Evolutionary conservation across 1,140 invertebrate species (phyloP).

Genomic region (Heliconius nattereri): DNA sequence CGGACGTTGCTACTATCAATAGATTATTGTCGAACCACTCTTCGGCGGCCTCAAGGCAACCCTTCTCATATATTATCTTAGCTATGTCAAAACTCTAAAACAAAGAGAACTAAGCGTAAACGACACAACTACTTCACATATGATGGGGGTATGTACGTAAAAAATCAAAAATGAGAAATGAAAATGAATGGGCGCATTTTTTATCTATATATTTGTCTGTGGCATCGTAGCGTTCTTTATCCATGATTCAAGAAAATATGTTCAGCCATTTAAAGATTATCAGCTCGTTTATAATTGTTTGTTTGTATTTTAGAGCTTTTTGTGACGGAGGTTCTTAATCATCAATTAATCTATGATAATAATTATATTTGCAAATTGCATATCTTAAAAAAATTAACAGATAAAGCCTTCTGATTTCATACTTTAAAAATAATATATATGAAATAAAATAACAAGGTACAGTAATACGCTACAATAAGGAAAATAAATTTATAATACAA

Average conservation of each 20-base stretch:
- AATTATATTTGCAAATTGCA: too few relatives aligned
- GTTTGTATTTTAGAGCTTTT: too few relatives aligned
- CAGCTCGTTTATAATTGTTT: too few relatives aligned
- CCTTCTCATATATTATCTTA: conserved; percentile 95
- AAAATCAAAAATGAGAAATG: conserved; percentile 4
- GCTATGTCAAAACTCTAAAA: conserved; percentile 87
- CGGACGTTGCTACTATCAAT: conserved; percentile 92
- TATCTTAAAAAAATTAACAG: not conserved
- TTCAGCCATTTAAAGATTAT: too few relatives aligned
- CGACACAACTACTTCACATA: conserved; percentile 25
- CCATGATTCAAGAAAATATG: too few relatives aligned
- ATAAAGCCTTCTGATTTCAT: not conserved
- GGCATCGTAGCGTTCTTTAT: too few relatives aligned
- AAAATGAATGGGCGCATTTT: too few relatives aligned
- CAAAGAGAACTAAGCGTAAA: conserved; percentile 73
- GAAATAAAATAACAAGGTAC: not conserved
- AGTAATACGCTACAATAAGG: not conserved
- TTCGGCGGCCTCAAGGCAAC: conserved; percentile 95
- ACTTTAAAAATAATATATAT: not conserved
- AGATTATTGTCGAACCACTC: conserved; percentile 97
- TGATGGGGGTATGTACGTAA: not conserved
- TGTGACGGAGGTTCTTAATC: too few relatives aligned
- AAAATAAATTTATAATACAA: not conserved
- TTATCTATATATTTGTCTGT: too few relatives aligned
- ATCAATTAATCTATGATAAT: too few relatives aligned